These are phyloP conservation scores for Proteles cristata DNA, from an alignment of 2,113 vertebrate species.

Conservation along the genomic window DNA sequence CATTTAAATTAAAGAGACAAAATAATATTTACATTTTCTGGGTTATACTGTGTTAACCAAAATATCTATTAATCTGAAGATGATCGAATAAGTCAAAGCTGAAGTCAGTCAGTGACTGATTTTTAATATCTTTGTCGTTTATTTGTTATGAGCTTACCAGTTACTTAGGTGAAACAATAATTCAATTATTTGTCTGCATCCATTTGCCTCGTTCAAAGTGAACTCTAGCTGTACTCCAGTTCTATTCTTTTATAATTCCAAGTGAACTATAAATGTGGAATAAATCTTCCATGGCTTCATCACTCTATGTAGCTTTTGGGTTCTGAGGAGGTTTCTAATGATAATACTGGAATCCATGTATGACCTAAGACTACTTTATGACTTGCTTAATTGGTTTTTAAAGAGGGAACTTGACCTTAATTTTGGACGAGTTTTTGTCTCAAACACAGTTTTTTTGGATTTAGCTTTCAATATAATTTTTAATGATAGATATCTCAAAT, in stretches of 20 bases:
- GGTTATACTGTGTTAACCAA: neutral
- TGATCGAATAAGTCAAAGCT: neutral
- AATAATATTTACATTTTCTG: neutral
- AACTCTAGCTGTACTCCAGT: fast-evolving
- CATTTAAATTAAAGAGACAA: neutral
- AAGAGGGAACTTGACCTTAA: neutral
- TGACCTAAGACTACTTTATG: neutral
- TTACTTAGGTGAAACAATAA: neutral
- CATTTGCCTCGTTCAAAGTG: neutral
- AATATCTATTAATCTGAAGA: neutral
- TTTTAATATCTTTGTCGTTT: neutral
- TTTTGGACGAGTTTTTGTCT: neutral
- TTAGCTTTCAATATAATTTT: neutral
- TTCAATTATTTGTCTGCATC: neutral
- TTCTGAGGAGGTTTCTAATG: neutral
- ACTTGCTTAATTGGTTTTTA: neutral
- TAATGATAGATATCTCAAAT: constrained; percentile 9
- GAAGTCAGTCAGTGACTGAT: neutral
- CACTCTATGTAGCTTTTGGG: neutral
- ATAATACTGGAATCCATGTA: neutral
- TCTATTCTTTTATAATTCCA: neutral
- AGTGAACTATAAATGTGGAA: neutral
- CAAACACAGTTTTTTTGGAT: neutral
- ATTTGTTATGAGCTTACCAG: neutral
- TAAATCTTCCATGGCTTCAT: neutral